Evolutionary conservation across 2,888 invertebrate species (phyloP).

Genomic region (Argyresthia goedartella): DNA sequence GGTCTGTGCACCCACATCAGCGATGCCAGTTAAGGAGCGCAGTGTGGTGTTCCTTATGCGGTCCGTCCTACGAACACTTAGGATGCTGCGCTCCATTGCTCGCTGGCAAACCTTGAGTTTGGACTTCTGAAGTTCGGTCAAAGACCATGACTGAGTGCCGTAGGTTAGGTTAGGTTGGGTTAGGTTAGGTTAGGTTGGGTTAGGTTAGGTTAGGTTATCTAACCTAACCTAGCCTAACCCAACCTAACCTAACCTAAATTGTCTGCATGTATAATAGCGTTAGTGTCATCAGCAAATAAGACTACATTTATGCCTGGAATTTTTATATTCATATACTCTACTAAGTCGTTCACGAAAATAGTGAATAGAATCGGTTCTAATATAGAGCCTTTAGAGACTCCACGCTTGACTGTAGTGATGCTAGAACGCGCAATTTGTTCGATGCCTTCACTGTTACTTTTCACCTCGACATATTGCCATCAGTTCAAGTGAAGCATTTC

Average conservation of each 20-base stretch:
- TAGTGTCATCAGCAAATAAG: conserved; percentile 1
- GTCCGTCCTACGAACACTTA: too few relatives aligned
- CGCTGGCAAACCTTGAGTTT: too few relatives aligned
- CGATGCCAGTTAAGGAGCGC: too few relatives aligned
- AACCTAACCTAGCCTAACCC: too few relatives aligned
- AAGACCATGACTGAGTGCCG: too few relatives aligned
- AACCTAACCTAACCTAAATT: too few relatives aligned
- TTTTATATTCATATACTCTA: background rate
- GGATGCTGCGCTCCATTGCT: too few relatives aligned
- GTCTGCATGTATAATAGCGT: background rate
- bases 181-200: background rate
- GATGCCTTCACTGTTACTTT: background rate
- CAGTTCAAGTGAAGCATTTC: background rate
- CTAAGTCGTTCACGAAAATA: background rate
- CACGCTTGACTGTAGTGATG: background rate
- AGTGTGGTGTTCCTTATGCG: too few relatives aligned
- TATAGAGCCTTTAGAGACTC: background rate
- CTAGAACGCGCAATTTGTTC: background rate
- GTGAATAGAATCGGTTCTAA: background rate
- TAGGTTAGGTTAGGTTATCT: too few relatives aligned
- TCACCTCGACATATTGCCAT: background rate
- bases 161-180: too few relatives aligned
- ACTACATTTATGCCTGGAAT: background rate
- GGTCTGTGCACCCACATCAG: too few relatives aligned
- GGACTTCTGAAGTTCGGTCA: too few relatives aligned